Conservation (phyloP, 2,888 invertebrate genomes). For the Suillia variegata region DNA sequence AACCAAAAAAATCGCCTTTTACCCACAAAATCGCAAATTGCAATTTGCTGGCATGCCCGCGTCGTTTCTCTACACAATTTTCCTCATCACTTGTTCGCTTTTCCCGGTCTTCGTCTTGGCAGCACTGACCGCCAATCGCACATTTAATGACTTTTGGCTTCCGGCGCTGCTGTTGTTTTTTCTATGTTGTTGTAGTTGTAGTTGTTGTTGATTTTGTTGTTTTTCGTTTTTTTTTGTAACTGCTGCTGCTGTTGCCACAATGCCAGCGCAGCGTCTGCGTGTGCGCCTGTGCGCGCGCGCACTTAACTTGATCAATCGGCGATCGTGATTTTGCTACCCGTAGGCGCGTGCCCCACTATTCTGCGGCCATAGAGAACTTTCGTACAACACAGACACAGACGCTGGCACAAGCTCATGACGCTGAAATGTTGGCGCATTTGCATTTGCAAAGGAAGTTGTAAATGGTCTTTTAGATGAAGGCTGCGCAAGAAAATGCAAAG, state of each 20-base stretch:
- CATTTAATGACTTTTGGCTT: conserved; percentile 17
- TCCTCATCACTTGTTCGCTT: background rate
- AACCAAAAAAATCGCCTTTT: no score
- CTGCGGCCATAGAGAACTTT: background rate
- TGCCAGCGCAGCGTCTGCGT: no score
- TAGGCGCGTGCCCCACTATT: conserved; percentile 42
- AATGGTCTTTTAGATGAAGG: background rate
- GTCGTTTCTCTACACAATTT: no score
- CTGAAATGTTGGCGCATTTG: no score
- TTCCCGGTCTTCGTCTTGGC: background rate
- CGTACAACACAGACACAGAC: no score
- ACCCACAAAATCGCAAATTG: no score
- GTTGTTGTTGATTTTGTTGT: background rate
- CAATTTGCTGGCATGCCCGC: no score
- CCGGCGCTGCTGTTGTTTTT: background rate
- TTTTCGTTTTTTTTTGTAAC: background rate
- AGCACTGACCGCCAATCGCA: conserved; percentile 9
- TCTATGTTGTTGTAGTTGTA: no score
- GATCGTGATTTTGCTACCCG: conserved; percentile 45
- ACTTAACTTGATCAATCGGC: conserved; percentile 21
- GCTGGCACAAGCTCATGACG: no score
- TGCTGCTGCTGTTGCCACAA: background rate
- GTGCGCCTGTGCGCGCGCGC: conserved; percentile 1
- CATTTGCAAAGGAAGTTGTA: conserved; percentile 6
- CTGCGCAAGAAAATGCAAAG: background rate